These are phyloP conservation scores for Bujurquina vittata DNA, from an alignment of 2,113 vertebrate species.

Conservation along the genomic window DNA sequence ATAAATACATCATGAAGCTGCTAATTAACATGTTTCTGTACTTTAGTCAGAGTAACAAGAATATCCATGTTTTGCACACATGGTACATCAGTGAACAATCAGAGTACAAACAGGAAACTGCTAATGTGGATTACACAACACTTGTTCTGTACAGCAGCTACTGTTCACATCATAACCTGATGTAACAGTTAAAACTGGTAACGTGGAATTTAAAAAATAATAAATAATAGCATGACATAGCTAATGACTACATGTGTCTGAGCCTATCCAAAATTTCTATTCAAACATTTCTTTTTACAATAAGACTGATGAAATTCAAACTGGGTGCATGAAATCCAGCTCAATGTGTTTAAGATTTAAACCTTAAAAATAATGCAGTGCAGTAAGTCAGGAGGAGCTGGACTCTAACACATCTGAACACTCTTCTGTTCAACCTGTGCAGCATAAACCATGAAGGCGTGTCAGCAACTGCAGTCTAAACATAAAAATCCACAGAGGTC, in stretches of 20 bases:
- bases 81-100: background rate
- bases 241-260: background rate
- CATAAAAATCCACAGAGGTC: conserved; percentile 1
- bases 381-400: background rate
- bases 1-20: background rate
- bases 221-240: background rate
- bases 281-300: background rate
- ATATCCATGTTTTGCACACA: background rate
- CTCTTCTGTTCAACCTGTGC: background rate
- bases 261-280: background rate
- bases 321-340: background rate
- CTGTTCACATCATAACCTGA: background rate
- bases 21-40: background rate
- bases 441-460: background rate
- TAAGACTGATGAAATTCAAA: background rate
- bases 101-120: background rate
- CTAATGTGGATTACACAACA: background rate
- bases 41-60: background rate
- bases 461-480: background rate
- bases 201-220: background rate
- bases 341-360: background rate
- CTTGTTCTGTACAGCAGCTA: background rate
- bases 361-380: background rate
- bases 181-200: background rate
- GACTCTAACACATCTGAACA: background rate